Evolutionary conservation across 2,888 invertebrate genomes (phyloP), one percentile per base, ranked within the genome.

Genomic region (Artemia sinica): DNA sequence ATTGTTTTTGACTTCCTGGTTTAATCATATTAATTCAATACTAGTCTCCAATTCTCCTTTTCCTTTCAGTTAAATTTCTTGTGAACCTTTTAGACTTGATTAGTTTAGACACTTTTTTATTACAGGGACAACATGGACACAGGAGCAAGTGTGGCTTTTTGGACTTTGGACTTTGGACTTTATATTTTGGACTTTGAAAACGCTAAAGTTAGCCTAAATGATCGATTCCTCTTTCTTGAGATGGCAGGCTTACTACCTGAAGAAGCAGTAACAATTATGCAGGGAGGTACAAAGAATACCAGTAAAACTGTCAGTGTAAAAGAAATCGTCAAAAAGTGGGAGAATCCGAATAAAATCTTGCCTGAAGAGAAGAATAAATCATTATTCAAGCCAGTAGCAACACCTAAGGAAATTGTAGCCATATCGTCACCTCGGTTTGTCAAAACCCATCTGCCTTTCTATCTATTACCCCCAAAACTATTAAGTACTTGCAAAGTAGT

Each of bases 401-500:
- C 76, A 75, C 79, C 78, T 8, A 69, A 67, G 28, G 66, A 70
- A 0, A 28, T 71, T 51, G 67, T n/a, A 13, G 65, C 48, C 71
- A 71, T 50, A 69, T 71, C 58, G 58, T 71, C 72, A 12, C 75
- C 74, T 3, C 71, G 77, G 18, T 74, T 74, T 14, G 72, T 76
- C 8, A 76, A 76, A 71, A 73, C 74, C 14, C 76, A 76, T 70
- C 71, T 76, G 52, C 76, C 75, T 28, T 74, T 73, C 67, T 73
- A 74, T 13, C 72, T 76, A 10, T 71, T 77, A 48, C 76, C 76
- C 1, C 70, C 70, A 11, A 52, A 68, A 5, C 52, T 70, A 10
- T 68, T 70, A 13, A 66, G 68, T 48, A 70, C 68, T 4, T 14
- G 50, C 18, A 70, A 91, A 88, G 85, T 90, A 41, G 83, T 92